Evolutionary conservation across 1,140 invertebrate genomes (phyloP).

Genomic region (Drosophila ohnishii): DNA sequence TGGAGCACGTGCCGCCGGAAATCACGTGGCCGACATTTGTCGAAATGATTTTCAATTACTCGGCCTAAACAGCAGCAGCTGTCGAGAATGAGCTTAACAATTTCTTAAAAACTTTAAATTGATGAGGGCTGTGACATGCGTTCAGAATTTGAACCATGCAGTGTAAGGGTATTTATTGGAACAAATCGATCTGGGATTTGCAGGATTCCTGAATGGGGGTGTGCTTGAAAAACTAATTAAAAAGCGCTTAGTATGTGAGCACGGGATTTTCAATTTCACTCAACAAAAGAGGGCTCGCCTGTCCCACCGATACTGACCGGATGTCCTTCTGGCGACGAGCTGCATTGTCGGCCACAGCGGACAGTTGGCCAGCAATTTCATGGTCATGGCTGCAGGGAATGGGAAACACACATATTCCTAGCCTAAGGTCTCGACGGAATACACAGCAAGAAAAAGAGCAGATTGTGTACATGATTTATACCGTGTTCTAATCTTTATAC

Average conservation of each 20-base stretch:
- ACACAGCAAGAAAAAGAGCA: no score
- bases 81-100: conserved; percentile 2
- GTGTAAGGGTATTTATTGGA: conserved; percentile 13
- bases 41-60: conserved; percentile 75
- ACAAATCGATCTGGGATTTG: conserved; percentile 13
- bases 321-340: background rate
- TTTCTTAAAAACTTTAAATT: conserved; percentile 24
- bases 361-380: conserved; percentile 19
- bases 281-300: conserved; percentile 29
- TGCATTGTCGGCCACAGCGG: conserved; percentile 17
- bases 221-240: conserved; percentile 56
- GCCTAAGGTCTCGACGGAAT: background rate
- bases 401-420: background rate
- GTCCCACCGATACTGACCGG: conserved; percentile 3
- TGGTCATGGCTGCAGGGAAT: background rate
- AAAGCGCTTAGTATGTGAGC: conserved; percentile 37
- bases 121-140: conserved; percentile 12
- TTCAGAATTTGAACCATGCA: background rate
- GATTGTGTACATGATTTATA: no score
- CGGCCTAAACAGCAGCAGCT: conserved; percentile 44
- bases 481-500: no score
- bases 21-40: conserved; percentile 74
- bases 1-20: conserved; percentile 70
- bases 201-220: background rate
- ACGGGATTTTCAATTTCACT: conserved; percentile 35